phyloP scores from a whole-genome alignment of 2,888 invertebrate species.

The Ptilodon capucinus region DNA sequence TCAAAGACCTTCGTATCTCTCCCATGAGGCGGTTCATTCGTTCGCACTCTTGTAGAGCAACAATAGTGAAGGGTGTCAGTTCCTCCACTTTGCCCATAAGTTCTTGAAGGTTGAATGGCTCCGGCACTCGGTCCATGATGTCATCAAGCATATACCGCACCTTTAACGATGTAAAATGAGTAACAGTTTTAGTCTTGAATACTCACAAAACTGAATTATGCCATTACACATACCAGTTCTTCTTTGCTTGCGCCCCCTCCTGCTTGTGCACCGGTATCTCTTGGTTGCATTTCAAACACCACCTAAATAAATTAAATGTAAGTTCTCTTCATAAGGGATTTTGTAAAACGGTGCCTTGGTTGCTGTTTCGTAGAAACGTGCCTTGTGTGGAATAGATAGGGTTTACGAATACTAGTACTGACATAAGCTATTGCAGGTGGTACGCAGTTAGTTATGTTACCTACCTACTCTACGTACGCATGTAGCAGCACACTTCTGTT shows the following conservation, averaged over 20 bases:
- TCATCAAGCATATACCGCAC: constrained; percentile 91
- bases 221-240: constrained; percentile 84
- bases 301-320: constrained; percentile 55
- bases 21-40: constrained; percentile 94
- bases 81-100: constrained; percentile 94
- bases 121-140: constrained; percentile 93
- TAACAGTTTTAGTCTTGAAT: background rate
- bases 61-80: constrained; percentile 94
- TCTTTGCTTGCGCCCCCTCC: constrained; percentile 90
- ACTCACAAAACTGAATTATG: no score
- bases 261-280: constrained; percentile 88
- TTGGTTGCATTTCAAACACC: constrained; percentile 93
- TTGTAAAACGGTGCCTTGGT: no score
- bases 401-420: no score
- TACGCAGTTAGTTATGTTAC: no score
- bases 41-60: constrained; percentile 96
- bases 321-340: no score
- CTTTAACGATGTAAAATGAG: constrained; percentile 51
- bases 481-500: no score
- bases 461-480: no score
- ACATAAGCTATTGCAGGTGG: no score
- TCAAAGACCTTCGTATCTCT: constrained; percentile 91
- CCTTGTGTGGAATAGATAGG: no score
- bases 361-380: no score
- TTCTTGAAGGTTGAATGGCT: constrained; percentile 93